Evolutionary conservation across 2,113 vertebrate species (phyloP), one percentile per base, ranked within the genome.

Genomic region (Ploceus nigricollis): DNA sequence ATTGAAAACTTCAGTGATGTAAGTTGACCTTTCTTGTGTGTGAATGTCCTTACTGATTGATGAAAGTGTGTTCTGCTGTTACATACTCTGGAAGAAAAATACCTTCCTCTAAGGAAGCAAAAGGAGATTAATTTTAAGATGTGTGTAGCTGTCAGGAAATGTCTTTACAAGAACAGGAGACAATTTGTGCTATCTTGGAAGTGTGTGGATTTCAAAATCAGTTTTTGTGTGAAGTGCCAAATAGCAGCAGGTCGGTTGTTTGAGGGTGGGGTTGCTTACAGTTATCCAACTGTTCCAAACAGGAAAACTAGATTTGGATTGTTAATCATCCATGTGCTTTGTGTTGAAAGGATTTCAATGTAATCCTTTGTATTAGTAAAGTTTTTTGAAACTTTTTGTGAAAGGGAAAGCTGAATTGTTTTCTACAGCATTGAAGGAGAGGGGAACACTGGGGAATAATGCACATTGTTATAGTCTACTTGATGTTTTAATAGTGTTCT

Each of bases 1-100:
- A 5, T 35, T 17, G 98, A 98, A 60, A 96, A 81, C 72, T 44
- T 94, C 11, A 91, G 90, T 58, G 98, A 98, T 92, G 98, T 98
- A 96, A 96, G 98, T 98, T 91, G 65, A 35, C 57, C 21, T 94
- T 50, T 76, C 16, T 21, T 65, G 45, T 25, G 50, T 25, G 51
- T 39, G 42, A 47, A 33, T 63, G 51, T 61, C 42, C 9, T 93
- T 65, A 54, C 13, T 56, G 45, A n/a, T 56, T 63, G 53, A 37
- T 63, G 13, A 39, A 78, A 85, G 23, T 15, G 5, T 90, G 33
- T 93, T 93, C 23, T 92, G 25, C 30, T 63, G 18, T 73, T 80
- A 35, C 3, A 0, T 80, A 19, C 21, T 68, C 20, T 77, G 35
- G 63, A 95, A 66, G 42, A 83, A 82, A 85, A 92, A 45, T 53